Evolutionary conservation across 2,797 vertebrate genomes (phyloP).

Genomic region (Nasua narica): DNA sequence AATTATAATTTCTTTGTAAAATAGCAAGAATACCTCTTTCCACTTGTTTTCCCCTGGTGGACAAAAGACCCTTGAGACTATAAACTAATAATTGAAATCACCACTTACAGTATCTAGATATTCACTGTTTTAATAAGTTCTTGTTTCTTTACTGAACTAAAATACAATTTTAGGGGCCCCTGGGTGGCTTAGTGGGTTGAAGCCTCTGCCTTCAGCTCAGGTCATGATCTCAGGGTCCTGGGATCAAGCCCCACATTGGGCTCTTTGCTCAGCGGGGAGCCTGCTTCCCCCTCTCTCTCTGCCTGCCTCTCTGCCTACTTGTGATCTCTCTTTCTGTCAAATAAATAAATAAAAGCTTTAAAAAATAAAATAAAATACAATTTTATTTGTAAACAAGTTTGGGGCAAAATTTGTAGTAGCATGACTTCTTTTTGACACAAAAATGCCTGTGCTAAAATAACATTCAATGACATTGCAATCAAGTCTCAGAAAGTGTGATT

Average conservation of each 20-base stretch:
- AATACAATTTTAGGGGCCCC: constrained; percentile 64
- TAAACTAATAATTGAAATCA: constrained; percentile 82
- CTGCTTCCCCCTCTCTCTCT: too few species aligned
- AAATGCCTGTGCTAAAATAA: constrained; percentile 48
- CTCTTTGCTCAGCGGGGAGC: too few species aligned
- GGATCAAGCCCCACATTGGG: too few species aligned
- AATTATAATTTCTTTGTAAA: constrained; percentile 70
- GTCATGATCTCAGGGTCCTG: too few species aligned
- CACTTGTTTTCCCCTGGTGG: constrained; percentile 54
- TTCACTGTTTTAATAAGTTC: constrained; percentile 73
- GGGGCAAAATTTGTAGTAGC: constrained; percentile 20
- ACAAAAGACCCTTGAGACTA: constrained; percentile 74
- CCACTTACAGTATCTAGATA: constrained; percentile 78
- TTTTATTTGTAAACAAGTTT: constrained; percentile 35
- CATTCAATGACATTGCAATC: neutral
- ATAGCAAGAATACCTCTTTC: constrained; percentile 16
- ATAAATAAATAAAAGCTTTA: too few species aligned
- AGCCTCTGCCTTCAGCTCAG: too few species aligned
- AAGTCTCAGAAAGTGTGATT: neutral
- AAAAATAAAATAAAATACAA: constrained; percentile 63
- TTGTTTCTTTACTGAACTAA: constrained; percentile 58
- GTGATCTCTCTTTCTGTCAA: too few species aligned
- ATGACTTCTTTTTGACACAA: constrained; percentile 4
- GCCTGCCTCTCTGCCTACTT: too few species aligned
- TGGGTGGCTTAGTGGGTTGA: too few species aligned